A percentile compares a stretch with the other conserved stretches of the same genome.
These are phyloP conservation scores for Lophotis ruficrista DNA, from an alignment of 2,113 vertebrate species.

Conservation along the genomic window DNA sequence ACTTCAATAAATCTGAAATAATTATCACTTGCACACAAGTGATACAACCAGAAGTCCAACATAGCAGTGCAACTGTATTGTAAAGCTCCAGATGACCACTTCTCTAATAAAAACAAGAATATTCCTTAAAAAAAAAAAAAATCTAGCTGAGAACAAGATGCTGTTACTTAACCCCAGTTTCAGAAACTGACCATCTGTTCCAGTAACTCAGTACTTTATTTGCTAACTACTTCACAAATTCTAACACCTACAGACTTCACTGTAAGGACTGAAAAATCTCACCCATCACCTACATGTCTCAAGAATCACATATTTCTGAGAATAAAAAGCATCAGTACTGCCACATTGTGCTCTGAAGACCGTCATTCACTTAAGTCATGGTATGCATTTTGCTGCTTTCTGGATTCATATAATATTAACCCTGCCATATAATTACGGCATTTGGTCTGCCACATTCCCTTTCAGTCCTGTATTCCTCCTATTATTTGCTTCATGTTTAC, in stretches of 20 bases:
- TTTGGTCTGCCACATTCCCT: background rate
- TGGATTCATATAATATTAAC: background rate
- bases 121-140: background rate
- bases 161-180: background rate
- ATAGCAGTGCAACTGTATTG: fast-evolving
- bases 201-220: background rate
- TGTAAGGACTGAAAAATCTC: background rate
- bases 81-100: background rate
- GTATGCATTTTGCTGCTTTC: background rate
- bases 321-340: background rate
- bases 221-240: background rate
- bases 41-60: background rate
- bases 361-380: fast-evolving
- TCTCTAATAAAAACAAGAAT: background rate
- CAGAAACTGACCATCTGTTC: background rate
- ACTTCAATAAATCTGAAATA: background rate
- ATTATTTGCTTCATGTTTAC: background rate
- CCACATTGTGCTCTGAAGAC: background rate
- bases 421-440: background rate
- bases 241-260: background rate
- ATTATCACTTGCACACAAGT: background rate
- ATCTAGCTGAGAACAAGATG: background rate
- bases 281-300: background rate
- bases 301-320: background rate
- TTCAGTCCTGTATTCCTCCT: background rate